Evolutionary conservation across 2,888 invertebrate genomes (phyloP), one percentile per base, ranked within the genome.

Genomic region (Petrolisthes manimaculis): DNA sequence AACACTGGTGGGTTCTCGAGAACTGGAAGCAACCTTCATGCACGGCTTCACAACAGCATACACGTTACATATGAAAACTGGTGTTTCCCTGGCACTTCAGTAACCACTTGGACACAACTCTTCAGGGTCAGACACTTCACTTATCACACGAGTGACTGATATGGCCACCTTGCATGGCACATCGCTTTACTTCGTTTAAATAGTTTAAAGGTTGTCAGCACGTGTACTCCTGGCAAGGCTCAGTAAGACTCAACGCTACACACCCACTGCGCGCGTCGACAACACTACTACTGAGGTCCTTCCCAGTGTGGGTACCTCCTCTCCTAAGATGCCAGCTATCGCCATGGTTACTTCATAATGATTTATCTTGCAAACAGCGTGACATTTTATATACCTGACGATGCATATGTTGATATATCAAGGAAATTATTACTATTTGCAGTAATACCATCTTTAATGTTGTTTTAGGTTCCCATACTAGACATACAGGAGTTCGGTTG

Each of bases 1-100:
- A 71, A 71, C 71, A 71, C 71, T 18, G 71, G 14, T 21, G 71
- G 21, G 71, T 71, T 21, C 71, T 71, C 71, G n/a, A 71, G 71
- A 61, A 61, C 61, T 61, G 61, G 12, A 61, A 71, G 71, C 71
- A 71, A n/a, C 71, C 71, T 71, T 71, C 71, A 71, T 71, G 71
- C 71, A 71, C 71, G 71, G 71, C 71, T 71, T 18, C 71, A 71
- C 71, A 12, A 71, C 71, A 71, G 18, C 71, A 21, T 71, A 71
- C 71, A 71, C 71, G 21, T n/a, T 18, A 18, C n/a, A 6, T 21
- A 71, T n/a, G 71, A 21, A 71, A 71, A 71, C 71, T 71, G 6
- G 18, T 6, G 18, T n/a, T 71, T 71, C 71, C 71, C 71, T n/a
- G 71, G n/a, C 6, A n/a, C 14, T n/a, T n/a, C 21, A n/a, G n/a